Percentiles rank a stretch among this genome's conserved stretches.
These are phyloP conservation scores for Phrynosoma blainvillii DNA, from an alignment of 2,113 vertebrate species.

Conservation along the genomic window DNA sequence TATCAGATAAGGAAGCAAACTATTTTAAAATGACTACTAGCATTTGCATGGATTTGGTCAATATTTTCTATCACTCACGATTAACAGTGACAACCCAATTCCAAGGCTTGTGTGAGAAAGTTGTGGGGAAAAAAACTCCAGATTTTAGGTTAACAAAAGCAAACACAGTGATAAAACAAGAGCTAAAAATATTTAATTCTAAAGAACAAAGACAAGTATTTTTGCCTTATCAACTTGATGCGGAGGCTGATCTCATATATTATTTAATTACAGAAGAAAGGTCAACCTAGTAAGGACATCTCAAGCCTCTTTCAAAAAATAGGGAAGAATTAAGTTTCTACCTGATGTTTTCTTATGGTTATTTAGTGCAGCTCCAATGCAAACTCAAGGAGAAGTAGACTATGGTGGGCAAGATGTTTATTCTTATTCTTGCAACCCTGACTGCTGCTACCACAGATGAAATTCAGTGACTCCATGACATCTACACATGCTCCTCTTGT, in stretches of 20 bases:
- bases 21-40: too few species aligned
- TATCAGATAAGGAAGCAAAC: neutral
- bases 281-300: neutral
- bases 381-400: neutral
- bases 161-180: neutral
- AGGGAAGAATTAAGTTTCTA: neutral
- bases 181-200: neutral
- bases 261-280: neutral
- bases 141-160: too few species aligned
- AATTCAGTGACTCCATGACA: too few species aligned
- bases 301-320: neutral
- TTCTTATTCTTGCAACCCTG: too few species aligned
- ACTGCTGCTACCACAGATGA: too few species aligned
- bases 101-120: neutral
- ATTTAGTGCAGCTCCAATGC: neutral
- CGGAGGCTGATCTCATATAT: neutral
- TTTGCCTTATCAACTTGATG: neutral
- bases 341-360: neutral
- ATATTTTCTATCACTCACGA: neutral
- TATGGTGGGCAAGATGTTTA: neutral
- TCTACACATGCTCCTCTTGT: too few species aligned
- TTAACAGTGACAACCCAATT: neutral
- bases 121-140: neutral
- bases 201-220: neutral
- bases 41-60: too few species aligned